phyloP scores from a whole-genome alignment of 2,888 invertebrate genomes.

The Caenorhabditis sulstoni region DNA sequence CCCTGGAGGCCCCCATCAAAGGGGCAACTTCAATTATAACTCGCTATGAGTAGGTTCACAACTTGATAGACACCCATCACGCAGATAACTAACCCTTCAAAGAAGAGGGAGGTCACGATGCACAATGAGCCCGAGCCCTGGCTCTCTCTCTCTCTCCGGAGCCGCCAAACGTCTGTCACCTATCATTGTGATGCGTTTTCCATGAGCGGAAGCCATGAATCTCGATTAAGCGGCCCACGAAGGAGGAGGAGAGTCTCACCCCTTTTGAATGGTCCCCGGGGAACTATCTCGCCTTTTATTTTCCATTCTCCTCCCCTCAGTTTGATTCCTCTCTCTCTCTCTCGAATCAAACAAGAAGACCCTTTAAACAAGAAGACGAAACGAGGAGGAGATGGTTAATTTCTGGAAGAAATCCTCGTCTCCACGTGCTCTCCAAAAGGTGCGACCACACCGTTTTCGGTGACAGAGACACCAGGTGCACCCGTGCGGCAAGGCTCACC shows the following conservation, averaged over 20 bases:
- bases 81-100: constrained; percentile 40
- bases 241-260: no score
- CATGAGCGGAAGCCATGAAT: constrained; percentile 56
- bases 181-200: constrained; percentile 43
- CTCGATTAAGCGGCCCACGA: constrained; percentile 53
- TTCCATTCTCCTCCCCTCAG: constrained; percentile 14
- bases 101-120: not conserved
- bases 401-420: no score
- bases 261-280: constrained; percentile 34
- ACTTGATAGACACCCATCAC: constrained; percentile 46
- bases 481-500: no score
- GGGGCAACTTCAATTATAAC: constrained; percentile 34
- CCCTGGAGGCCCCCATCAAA: not conserved
- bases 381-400: no score
- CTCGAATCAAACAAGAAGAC: no score
- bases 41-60: not conserved
- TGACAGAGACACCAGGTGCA: no score
- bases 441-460: no score
- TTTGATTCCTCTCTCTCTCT: no score
- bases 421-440: no score
- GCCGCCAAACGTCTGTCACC: constrained; percentile 53
- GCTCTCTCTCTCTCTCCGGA: no score
- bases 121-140: not conserved
- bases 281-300: constrained; percentile 38
- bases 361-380: no score